Evolutionary conservation across 92 coral and sea anemone species (phyloP).

Genomic region (Ricordea florida): DNA sequence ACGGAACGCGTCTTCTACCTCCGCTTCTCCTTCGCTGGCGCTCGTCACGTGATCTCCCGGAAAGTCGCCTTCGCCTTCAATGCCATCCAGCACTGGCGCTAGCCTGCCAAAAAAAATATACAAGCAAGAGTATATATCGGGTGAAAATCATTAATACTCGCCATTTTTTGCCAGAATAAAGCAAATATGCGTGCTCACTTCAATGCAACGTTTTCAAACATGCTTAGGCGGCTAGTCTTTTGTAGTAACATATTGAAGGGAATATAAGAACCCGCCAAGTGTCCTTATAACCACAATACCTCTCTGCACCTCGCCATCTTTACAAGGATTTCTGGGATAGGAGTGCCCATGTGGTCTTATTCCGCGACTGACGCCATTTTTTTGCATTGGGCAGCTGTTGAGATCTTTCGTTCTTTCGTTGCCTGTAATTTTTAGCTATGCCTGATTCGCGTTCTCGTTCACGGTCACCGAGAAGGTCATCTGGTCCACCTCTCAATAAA

Average conservation of each 20-base stretch:
- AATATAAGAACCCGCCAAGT: too few species aligned
- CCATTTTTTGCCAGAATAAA: background rate
- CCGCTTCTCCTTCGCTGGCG: constrained; percentile 21
- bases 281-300: too few species aligned
- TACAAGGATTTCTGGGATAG: constrained; percentile 3
- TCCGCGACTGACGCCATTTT: constrained; percentile 9
- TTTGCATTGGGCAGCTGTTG: background rate
- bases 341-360: background rate
- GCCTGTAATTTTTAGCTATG: background rate
- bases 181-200: background rate
- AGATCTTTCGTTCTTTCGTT: background rate
- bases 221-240: too few species aligned
- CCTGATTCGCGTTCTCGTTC: constrained; percentile 43
- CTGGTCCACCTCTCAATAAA: constrained; percentile 1
- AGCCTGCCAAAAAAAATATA: background rate
- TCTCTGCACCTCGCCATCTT: background rate
- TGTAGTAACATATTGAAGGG: too few species aligned
- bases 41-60: background rate
- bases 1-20: background rate
- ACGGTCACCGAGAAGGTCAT: constrained; percentile 27
- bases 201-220: constrained; percentile 15
- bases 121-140: background rate
- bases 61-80: background rate
- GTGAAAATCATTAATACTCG: too few species aligned
- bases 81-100: constrained; percentile 2